These are phyloP conservation scores for Melinopterus prodromus DNA, from an alignment of 2,888 invertebrate genomes.

Conservation along the genomic window DNA sequence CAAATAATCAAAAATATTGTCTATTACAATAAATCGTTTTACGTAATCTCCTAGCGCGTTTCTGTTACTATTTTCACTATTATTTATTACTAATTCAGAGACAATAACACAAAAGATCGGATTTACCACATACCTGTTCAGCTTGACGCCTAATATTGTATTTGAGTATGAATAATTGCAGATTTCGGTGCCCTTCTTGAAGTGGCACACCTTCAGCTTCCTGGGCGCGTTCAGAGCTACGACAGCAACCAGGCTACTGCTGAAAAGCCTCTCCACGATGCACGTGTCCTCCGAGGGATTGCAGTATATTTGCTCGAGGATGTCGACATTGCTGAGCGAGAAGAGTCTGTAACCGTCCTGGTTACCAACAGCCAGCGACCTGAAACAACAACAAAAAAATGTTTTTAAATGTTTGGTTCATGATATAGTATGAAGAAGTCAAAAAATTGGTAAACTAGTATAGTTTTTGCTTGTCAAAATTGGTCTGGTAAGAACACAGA, in stretches of 20 bases:
- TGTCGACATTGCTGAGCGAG: conserved; percentile 80
- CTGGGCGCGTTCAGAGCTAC: conserved; percentile 92
- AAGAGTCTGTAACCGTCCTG: conserved; percentile 91
- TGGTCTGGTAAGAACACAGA: too few species aligned
- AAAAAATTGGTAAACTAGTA: too few species aligned
- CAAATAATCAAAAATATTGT: too few species aligned
- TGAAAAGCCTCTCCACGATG: conserved; percentile 95
- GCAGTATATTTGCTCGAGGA: conserved; percentile 88
- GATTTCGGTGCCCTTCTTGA: conserved; percentile 97
- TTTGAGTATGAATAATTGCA: conserved; percentile 96
- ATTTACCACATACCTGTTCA: conserved; percentile 77
- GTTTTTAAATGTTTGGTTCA: not conserved
- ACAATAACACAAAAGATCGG: not conserved
- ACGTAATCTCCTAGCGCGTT: too few species aligned
- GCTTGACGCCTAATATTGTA: conserved; percentile 93
- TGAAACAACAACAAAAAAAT: conserved; percentile 53
- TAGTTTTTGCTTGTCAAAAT: too few species aligned
- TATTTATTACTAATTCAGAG: too few species aligned
- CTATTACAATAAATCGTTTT: too few species aligned
- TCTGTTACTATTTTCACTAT: too few species aligned
- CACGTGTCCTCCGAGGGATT: conserved; percentile 86
- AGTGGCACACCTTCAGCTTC: conserved; percentile 94
- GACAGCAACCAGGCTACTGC: conserved; percentile 95
- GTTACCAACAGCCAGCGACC: conserved; percentile 93
- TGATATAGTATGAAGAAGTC: too few species aligned